Base-by-base conservation (phyloP, 2,797 vertebrate species). In the Alectoris magna region DNA sequence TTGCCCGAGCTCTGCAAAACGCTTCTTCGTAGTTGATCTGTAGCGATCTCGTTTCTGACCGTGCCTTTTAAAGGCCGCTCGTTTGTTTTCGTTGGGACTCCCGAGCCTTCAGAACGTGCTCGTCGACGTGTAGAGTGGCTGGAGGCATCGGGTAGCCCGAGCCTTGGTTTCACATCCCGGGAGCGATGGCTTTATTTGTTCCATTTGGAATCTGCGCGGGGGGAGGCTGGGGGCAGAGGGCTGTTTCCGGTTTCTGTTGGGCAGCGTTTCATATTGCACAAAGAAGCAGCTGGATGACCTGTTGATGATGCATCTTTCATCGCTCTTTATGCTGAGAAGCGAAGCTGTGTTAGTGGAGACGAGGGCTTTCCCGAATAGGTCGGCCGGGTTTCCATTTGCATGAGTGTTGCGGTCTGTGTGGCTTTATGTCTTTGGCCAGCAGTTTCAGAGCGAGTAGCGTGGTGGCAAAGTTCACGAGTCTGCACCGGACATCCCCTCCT, bases 201-300 rank as follows among this genome's bases (percentile, higher is more conserved):
- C 81, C 67, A 39, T 92, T 78, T 71, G 81, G 63, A 88, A 82
- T 2, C 21, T 2, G 11, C 8, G 2, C 9, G 24, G 76, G 63
- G 43, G 51, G 12, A 67, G 59, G 84, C 21, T 22, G 9, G 14
- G 51, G 68, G 38, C 39, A 69, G 48, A 51, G 67, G 8, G 10
- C 73, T 0, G 15, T 91, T 95, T 90, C 91, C 76, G 80, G 84
- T 95, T 95, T 96, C 91, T 94, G 31, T 90, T 96, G 46, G 70
- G 46, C 68, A 36, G 91, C 78, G 41, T 88, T 88, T 90, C 1
- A 5, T 26, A 23, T 44, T 67, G 46, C 6, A 66, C 58, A 55
- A 94, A 90, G 78, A 27, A 90, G 24, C 67, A 68, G 31, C 43
- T 46, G 1, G 59, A 51, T 83, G 92, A 91, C 89, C 77, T 95